Conservation (phyloP, 2,888 invertebrate species). For the Epinotia demarniana region DNA sequence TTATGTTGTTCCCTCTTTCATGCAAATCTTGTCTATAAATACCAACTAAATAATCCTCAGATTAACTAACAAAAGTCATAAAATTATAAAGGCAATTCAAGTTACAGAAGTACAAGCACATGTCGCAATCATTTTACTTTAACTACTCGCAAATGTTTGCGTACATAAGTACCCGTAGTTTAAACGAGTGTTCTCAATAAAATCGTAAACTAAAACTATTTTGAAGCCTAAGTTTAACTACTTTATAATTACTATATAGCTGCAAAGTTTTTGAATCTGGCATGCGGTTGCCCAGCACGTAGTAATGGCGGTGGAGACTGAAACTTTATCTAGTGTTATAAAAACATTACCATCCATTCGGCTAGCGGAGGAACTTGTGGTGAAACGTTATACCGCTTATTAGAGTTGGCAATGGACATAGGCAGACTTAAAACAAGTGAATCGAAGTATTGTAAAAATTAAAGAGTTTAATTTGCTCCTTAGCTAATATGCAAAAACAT, state of each 20-base stretch:
- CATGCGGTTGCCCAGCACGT: conserved; percentile 15
- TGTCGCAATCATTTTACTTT: no score
- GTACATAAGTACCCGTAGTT: not conserved
- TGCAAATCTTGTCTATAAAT: no score
- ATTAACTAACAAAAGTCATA: no score
- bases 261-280: conserved; percentile 6
- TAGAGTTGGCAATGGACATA: not conserved
- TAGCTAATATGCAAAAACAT: no score
- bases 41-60: no score
- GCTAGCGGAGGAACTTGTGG: not conserved
- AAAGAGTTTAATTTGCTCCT: no score
- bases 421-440: not conserved
- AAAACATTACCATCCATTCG: conserved; percentile 26
- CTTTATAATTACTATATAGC: not conserved
- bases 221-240: not conserved
- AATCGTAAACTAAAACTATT: not conserved
- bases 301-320: conserved; percentile 21
- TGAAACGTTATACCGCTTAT: not conserved
- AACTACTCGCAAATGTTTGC: no score
- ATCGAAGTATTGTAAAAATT: not conserved
- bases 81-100: not conserved
- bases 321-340: conserved; percentile 8
- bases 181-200: no score
- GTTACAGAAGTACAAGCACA: not conserved
- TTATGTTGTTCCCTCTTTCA: no score